Base-by-base conservation (phyloP, 2,888 invertebrate species). In the Helleia helle region DNA sequence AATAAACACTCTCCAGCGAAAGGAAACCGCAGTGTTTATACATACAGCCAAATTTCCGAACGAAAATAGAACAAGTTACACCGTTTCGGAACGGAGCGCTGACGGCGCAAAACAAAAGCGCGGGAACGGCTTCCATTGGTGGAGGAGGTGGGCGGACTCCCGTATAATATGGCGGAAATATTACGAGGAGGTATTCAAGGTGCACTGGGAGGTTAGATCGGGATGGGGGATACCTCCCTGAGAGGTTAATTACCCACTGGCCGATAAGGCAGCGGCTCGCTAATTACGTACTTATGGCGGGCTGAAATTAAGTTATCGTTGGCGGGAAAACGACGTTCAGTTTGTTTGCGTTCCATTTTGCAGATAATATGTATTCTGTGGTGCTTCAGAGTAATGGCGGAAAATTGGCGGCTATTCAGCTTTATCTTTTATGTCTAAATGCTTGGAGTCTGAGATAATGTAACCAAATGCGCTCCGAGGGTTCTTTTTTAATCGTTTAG, bases 281-380 rank as follows among this genome's bases (percentile, higher is more conserved):
- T 84, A 84, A 84, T 83, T 83, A 84, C 80, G 77, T 81, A 84
- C 84, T 84, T 84, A 84, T 79, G 80, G 83, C 77, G 73, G 80
- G 73, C 81, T 72, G 81, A 81, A 83, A 84, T 83, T 84, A 84
- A 80, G 81, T 84, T 84, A 84, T 84, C 80, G 83, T 72, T 71
- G 75, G 73, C 73, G 69, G 73, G 72, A 68, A 73, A 77, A 71
- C 79, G 80, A 77, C 79, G 77, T 62, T 79, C 79, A 74, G 77
- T 81, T 81, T 83, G 80, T 83, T 81, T 81, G 80, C 79, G 71
- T 80, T 77, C 77, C 80, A 76, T 80, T 80, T 81, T 77, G 80
- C 77, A 73, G 77, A 76, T 76, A 77, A 76, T 77, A 69, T 72
- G 73, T 76, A 74, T 68, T 76, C 71, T 71, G 71, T 56, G 69